Conservation (phyloP, 2,797 vertebrate species). For the Propithecus perrieri region DNA sequence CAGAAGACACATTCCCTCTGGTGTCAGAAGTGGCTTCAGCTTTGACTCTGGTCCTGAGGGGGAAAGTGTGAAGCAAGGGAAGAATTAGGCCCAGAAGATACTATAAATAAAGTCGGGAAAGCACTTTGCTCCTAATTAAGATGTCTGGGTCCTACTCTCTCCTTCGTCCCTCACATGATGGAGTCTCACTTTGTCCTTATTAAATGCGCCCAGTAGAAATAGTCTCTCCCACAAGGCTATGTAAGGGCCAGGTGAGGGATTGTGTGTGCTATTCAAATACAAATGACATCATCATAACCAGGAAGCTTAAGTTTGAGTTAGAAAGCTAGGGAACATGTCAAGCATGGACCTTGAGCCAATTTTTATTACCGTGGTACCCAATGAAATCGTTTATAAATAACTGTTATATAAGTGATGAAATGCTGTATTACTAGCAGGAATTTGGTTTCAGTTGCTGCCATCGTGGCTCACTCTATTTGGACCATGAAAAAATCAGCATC, state of each 20-base stretch:
- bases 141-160: not conserved
- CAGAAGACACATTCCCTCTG: not conserved
- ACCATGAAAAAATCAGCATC: not conserved
- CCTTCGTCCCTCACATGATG: not conserved
- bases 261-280: accelerated
- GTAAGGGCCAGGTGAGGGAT: not conserved
- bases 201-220: not conserved
- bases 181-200: not conserved
- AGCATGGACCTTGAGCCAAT: not conserved
- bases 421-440: accelerated
- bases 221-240: not conserved
- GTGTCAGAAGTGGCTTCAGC: not conserved
- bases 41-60: not conserved
- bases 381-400: not conserved
- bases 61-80: not conserved
- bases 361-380: not conserved
- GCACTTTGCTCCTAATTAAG: not conserved
- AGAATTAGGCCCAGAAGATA: not conserved
- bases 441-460: not conserved
- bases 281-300: not conserved
- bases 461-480: not conserved
- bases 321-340: not conserved
- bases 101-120: not conserved
- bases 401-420: not conserved
- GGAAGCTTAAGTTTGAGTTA: not conserved